Evolutionary conservation across 2,888 invertebrate genomes (phyloP).

Genomic region (Macropis europaea): DNA sequence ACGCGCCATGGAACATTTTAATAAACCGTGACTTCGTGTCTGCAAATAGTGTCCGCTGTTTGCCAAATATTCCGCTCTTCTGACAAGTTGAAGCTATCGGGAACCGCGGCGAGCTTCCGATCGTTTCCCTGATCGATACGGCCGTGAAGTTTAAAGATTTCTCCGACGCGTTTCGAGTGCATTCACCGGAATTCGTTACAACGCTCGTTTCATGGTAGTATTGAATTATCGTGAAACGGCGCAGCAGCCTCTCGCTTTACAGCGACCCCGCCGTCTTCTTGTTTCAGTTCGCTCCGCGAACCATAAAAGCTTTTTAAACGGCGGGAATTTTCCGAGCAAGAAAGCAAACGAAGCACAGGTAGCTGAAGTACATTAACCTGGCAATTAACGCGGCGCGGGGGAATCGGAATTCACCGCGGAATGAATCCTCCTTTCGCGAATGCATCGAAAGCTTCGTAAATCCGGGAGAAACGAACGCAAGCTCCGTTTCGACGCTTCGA

Average conservation of each 20-base stretch:
- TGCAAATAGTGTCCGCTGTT: no score
- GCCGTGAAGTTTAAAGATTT: no score
- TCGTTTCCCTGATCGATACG: no score
- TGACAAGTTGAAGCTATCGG: no score
- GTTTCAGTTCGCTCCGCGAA: neutral
- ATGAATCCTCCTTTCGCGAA: slow-evolving; percentile 38
- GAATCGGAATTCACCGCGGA: slow-evolving; percentile 58
- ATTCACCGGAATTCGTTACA: neutral
- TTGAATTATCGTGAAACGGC: slow-evolving; percentile 26
- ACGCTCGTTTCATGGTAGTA: no score
- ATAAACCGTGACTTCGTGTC: no score
- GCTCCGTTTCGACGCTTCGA: slow-evolving; percentile 25
- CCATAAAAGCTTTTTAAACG: slow-evolving; percentile 25
- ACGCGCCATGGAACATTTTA: no score
- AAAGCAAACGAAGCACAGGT: neutral
- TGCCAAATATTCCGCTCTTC: no score
- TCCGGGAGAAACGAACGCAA: slow-evolving; percentile 4
- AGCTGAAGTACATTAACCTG: slow-evolving; percentile 60
- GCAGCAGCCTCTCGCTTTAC: neutral
- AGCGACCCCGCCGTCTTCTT: neutral
- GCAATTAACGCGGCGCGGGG: slow-evolving; percentile 64
- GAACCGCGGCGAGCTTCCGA: no score
- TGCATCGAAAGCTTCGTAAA: slow-evolving; percentile 15
- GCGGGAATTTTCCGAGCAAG: slow-evolving; percentile 35
- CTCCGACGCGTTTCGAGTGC: neutral